Evolutionary conservation across 1,140 invertebrate species (phyloP), one percentile per base, ranked within the genome.

Genomic region (Brachionus manjavacas): DNA sequence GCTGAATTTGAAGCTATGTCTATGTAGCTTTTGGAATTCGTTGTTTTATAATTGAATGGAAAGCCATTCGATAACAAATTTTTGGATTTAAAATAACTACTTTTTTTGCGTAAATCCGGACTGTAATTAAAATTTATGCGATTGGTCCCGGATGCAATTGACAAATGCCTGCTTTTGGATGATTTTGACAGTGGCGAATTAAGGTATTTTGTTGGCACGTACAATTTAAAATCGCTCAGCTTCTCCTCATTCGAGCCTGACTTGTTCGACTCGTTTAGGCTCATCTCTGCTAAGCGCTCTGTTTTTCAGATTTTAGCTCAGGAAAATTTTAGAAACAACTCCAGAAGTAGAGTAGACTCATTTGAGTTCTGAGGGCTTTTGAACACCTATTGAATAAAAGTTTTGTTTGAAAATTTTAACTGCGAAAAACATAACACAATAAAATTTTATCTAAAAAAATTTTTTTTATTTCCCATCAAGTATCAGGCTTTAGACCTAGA

Each of bases 71-170:
- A 76, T 23, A 76, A 25, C 49, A 76, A 76, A 76, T 76, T 76
- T 76, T 76, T 49, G 3, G 72, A 31, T 76, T 76, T 76, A 41
- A 72, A 72, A 72, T 72, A 39, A 39, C 64, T 70, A 70, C 35
- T 74, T 43, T 74, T 76, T 25, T 76, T 76, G 23, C 43, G 39
- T 23, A 76, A 76, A 76, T 76, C 72, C 16, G 72, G 72, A 49
- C 72, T 76, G 46, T 49, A 76, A 76, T 76, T 76, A 76, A 76
- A 76, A 76, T 76, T 76, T 49, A 76, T 23, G 6, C 72, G 72
- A 28, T 76, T 76, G 16, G 16, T 25, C 23, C 72, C 72, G 46
- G 72, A 76, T 76, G 72, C 72, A 25, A 76, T 76, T 20, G 72
- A 76, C 43, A 76, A 49, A 49, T 76, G 72, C 16, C 72, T 43